phyloP scores from a whole-genome alignment of 2,797 vertebrate genomes.

The Ptychadena robeensis region DNA sequence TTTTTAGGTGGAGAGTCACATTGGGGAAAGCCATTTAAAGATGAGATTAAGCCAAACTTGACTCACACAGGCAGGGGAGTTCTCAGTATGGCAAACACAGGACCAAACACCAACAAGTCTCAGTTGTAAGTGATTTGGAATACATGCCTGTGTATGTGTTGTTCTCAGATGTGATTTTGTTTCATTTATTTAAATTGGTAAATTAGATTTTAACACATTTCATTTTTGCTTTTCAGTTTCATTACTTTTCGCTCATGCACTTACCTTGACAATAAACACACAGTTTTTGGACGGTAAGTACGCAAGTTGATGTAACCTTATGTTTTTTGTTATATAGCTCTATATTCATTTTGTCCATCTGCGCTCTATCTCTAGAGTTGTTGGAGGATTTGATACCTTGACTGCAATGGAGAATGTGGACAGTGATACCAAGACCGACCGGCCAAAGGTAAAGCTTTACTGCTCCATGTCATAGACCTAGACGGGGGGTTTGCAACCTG shows the following conservation, averaged over 20 bases:
- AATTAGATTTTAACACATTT: background rate
- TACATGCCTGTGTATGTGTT: background rate
- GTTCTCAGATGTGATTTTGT: background rate
- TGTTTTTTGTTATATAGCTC: background rate
- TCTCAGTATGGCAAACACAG: conserved; percentile 97
- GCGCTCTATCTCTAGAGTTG: conserved; percentile 78
- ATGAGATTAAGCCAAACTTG: conserved; percentile 93
- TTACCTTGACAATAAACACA: conserved; percentile 94
- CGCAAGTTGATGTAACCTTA: background rate
- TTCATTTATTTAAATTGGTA: background rate
- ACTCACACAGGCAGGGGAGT: conserved; percentile 92
- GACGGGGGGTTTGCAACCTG: no score
- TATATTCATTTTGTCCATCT: background rate
- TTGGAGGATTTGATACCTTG: conserved; percentile 94
- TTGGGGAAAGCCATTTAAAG: conserved; percentile 94
- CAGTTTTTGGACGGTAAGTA: conserved; percentile 91
- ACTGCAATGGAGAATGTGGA: conserved; percentile 98
- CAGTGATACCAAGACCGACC: conserved; percentile 90
- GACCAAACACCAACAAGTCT: conserved; percentile 95
- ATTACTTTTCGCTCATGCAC: conserved; percentile 95
- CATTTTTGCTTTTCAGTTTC: conserved; percentile 77
- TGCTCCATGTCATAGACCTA: no score
- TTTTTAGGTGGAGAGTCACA: conserved; percentile 88
- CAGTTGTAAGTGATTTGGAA: conserved; percentile 89
- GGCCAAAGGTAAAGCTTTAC: conserved; percentile 83